These are phyloP conservation scores for Phragmatobia fuliginosa DNA, from an alignment of 2,888 invertebrate genomes.

Conservation along the genomic window DNA sequence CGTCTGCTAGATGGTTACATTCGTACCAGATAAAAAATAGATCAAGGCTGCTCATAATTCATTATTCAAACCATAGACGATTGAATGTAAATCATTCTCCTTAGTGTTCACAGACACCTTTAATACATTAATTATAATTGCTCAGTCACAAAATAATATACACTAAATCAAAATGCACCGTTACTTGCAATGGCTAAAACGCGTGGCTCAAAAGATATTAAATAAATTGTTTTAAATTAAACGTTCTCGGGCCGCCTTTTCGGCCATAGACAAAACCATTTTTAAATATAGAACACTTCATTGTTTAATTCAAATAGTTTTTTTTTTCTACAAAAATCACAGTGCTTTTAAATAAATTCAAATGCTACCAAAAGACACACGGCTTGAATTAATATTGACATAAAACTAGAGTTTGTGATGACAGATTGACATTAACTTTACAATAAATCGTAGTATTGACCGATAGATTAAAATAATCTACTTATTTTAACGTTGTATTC, in stretches of 20 bases:
- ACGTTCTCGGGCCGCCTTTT: slow-evolving; percentile 38
- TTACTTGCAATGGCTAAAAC: slow-evolving; percentile 75
- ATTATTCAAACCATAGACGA: slow-evolving; percentile 36
- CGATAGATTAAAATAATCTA: slow-evolving; percentile 36
- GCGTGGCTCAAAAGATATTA: slow-evolving; percentile 43
- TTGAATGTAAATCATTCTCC: slow-evolving; percentile 38
- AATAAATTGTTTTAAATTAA: slow-evolving; percentile 66
- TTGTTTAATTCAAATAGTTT: slow-evolving; percentile 20
- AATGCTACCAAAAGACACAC: slow-evolving; percentile 49
- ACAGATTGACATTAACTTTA: slow-evolving; percentile 34
- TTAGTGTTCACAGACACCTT: slow-evolving; percentile 30
- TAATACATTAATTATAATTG: slow-evolving; percentile 51
- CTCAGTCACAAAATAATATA: slow-evolving; percentile 68
- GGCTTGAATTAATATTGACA: slow-evolving; percentile 36
- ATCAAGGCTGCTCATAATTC: slow-evolving; percentile 34
- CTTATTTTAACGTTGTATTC: slow-evolving; percentile 28
- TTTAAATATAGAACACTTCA: slow-evolving; percentile 41
- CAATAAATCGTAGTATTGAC: slow-evolving; percentile 34
- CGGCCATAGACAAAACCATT: slow-evolving; percentile 36
- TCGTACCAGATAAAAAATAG: slow-evolving; percentile 41
- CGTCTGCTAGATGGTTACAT: slow-evolving; percentile 19
- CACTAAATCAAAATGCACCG: slow-evolving; percentile 78
- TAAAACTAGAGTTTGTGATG: slow-evolving; percentile 47
- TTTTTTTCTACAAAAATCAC: slow-evolving; percentile 42
- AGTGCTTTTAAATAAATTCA: slow-evolving; percentile 47